Evolutionary conservation across 2,113 vertebrate species (phyloP).

Genomic region (Pavo muticus): DNA sequence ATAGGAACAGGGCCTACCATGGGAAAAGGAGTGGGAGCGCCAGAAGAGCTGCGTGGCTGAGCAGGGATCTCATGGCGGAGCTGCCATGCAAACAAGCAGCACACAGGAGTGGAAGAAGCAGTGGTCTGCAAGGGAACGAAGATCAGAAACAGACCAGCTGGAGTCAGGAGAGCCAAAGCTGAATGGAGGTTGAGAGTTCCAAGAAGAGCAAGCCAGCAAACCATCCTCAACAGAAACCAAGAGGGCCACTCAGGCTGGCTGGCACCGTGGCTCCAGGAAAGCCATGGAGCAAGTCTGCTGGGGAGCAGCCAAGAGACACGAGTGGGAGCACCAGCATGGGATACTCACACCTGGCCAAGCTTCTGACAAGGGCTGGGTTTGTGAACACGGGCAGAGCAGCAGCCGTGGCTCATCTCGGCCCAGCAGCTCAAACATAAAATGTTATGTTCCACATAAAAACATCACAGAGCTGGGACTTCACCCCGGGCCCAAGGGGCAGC

Average conservation of each 20-base stretch:
- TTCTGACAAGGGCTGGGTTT: neutral
- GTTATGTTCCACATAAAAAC: neutral
- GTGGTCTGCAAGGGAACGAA: neutral
- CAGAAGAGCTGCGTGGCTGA: neutral
- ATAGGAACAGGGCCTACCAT: neutral
- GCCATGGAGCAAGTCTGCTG: neutral
- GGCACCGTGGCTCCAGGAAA: neutral
- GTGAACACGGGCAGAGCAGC: neutral
- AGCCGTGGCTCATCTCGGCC: neutral
- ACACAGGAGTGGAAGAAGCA: accelerated
- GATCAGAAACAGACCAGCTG: neutral
- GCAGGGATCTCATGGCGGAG: neutral
- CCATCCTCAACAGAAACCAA: neutral
- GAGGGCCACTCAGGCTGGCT: neutral
- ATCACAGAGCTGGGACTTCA: neutral
- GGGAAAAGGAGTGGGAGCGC: neutral
- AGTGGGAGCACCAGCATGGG: too few species aligned
- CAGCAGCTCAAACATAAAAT: neutral
- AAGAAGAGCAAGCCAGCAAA: neutral
- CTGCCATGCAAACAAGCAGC: neutral
- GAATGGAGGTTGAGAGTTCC: neutral
- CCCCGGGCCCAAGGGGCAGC: neutral
- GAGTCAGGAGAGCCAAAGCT: neutral
- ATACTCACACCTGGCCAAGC: too few species aligned
- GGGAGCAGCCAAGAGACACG: neutral